Evolutionary conservation across 37 sponge, comb jelly and placozoan genomes (phyloP), one percentile per base, ranked within the genome.

Genomic region (Tethya wilhelma): DNA sequence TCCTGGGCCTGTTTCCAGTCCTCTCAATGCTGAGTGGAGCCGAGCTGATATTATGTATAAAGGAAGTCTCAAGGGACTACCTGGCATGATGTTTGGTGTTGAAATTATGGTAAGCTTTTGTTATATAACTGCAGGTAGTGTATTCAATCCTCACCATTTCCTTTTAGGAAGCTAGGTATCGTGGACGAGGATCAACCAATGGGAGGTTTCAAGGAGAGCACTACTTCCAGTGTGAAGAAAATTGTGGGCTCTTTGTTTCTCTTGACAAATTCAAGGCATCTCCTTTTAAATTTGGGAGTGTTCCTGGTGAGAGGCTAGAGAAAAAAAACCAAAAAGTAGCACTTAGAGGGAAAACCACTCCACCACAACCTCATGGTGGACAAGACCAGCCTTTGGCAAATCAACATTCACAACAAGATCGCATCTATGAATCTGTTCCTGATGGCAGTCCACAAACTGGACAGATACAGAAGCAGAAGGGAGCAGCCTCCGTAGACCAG

Each of bases 141-240:
- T 30, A 7, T 3, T 28, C 56, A 42, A 34, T 53, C 2, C 14
- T 73, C 32, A 20, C 33, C 8, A 1, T 2, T 17, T 31, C 1
- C 8, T 43, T 59, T 31, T 49, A 88, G 88, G 83, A 88, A 17
- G 14, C 32, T 1, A 26, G 53, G 19, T 81, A 73, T 41, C 59
- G 65, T 38, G 64, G 66, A 12, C 59, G 14, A 56, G 92, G 92
- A 44, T 33, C 71, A 19, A n/a, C 64, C 38, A 57, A 87, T 64
- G 92, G 92, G 1, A 32, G 44, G n/a, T 79, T 84, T 34, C 64
- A 84, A 33, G 75, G 57, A 29, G 42, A 44, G 38, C 41, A 49
- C 9, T 79, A 74, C n/a, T 91, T 91, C 68, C 26, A 40, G 1
- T 87, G 92, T 79, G 45, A 53, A 17, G 67, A 86, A 1, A 40